Percentiles rank a stretch among this genome's conserved stretches.
Conservation (phyloP, 2,113 vertebrate species). For the Halcyon senegalensis region DNA sequence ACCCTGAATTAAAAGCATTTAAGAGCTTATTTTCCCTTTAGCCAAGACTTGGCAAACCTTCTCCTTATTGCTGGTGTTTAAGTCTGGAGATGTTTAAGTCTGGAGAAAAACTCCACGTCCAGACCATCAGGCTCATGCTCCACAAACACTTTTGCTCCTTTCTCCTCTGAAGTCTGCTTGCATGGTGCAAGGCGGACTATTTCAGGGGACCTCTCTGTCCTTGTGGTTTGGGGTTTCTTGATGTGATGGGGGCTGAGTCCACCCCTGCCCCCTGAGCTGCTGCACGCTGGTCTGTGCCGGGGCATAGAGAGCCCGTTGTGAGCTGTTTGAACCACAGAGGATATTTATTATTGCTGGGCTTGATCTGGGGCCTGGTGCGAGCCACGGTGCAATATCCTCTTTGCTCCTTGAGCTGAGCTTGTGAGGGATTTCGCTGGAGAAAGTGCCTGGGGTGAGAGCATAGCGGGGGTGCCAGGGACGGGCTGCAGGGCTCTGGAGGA, state of each 20-base stretch:
- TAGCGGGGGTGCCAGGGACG: background rate
- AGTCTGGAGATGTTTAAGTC: background rate
- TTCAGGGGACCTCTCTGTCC: background rate
- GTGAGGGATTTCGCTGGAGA: conserved; percentile 23
- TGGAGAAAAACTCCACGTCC: background rate
- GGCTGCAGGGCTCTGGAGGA: background rate
- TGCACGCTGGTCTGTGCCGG: accelerated
- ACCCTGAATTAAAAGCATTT: background rate
- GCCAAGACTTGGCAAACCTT: background rate
- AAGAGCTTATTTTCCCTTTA: conserved; percentile 2
- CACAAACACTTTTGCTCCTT: background rate
- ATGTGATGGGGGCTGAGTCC: background rate
- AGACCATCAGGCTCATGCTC: accelerated
- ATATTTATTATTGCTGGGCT: background rate
- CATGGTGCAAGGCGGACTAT: background rate
- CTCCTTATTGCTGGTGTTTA: background rate
- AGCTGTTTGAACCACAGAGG: background rate
- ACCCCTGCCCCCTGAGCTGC: background rate
- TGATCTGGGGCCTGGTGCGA: accelerated
- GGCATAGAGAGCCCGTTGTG: background rate
- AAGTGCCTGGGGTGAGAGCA: background rate
- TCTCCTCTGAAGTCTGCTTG: background rate
- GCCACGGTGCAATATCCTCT: background rate
- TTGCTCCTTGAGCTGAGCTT: conserved; percentile 20
- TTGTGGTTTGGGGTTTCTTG: accelerated